Evolutionary conservation across 2,113 vertebrate genomes (phyloP), one percentile per base, ranked within the genome.

Genomic region (Gobio gobio): DNA sequence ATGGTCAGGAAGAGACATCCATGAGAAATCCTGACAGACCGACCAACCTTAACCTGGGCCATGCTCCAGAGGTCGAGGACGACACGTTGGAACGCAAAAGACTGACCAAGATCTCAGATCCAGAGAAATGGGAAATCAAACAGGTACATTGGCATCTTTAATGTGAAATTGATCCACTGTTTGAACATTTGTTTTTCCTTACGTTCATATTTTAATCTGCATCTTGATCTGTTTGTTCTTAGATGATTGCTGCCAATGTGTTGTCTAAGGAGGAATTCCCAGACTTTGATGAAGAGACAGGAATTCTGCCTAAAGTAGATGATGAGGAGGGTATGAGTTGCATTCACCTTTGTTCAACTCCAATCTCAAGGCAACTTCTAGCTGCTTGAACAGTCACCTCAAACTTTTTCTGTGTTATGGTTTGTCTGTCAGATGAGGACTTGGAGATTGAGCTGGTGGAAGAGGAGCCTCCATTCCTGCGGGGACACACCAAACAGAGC

Each of bases 231-330:
- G 20, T 90, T 45, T 84, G 1, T 45, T 29, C 13, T 80, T 89
- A 99, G 98, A 99, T 99, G 98, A 98, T 99, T 58, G 98, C 98
- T 84, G 98, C 98, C 83, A 99, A 99, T 16, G 98, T 99, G 7
- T 94, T 99, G 84, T 99, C 98, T 82, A 99, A 98, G 90, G 98
- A 99, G 85, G 98, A 99, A 86, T 99, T 99, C 89, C 98, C 98
- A 43, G 98, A 99, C 91, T 99, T 99, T 20, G 98, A 99, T 78
- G 98, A 99, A 83, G 98, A 99, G 93, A 99, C 98, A 0, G 98
- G 98, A 3, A 99, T 99, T 88, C 96, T 99, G 74, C 98, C 98
- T 64, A 99, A 99, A 92, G 97, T 99, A 2, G 98, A 99, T 72
- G 98, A 99, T 86, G 98, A 99, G 88, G 98, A 99, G 93, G 98